These are phyloP conservation scores for Drosophila tsacasi DNA, from an alignment of 1,140 invertebrate species.

Conservation along the genomic window DNA sequence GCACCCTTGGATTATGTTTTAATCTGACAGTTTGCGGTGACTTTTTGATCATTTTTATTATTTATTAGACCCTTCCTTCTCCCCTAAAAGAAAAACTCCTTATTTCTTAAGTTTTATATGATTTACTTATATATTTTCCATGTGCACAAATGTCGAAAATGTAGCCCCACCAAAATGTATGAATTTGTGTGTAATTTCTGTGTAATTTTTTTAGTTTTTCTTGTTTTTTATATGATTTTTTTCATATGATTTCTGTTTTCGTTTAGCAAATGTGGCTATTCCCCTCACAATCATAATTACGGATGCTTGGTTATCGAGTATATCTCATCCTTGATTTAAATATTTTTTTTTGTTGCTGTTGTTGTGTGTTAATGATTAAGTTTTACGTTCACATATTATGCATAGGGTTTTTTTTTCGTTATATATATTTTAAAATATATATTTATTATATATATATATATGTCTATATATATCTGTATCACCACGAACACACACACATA, in stretches of 20 bases:
- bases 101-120: slow-evolving; percentile 61
- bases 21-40: slow-evolving; percentile 72
- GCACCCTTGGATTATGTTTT: too few species aligned
- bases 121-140: slow-evolving; percentile 79
- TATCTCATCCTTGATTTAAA: slow-evolving; percentile 53
- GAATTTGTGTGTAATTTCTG: slow-evolving; percentile 4
- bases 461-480: slow-evolving; percentile 67
- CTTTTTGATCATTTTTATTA: slow-evolving; percentile 64
- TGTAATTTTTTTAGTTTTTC: slow-evolving; percentile 6
- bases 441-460: slow-evolving; percentile 41
- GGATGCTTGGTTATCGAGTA: slow-evolving; percentile 55
- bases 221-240: slow-evolving; percentile 24
- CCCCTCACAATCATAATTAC: slow-evolving; percentile 72
- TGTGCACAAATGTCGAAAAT: slow-evolving; percentile 77
- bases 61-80: neutral
- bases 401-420: slow-evolving; percentile 42
- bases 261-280: slow-evolving; percentile 48
- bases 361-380: slow-evolving; percentile 42
- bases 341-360: slow-evolving; percentile 50
- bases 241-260: slow-evolving; percentile 22
- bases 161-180: slow-evolving; percentile 44
- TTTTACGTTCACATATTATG: slow-evolving; percentile 54
- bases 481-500: slow-evolving; percentile 68
- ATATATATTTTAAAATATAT: slow-evolving; percentile 74
- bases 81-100: neutral